Conservation (phyloP, 2,888 invertebrate species). For the Abrostola tripartita region DNA sequence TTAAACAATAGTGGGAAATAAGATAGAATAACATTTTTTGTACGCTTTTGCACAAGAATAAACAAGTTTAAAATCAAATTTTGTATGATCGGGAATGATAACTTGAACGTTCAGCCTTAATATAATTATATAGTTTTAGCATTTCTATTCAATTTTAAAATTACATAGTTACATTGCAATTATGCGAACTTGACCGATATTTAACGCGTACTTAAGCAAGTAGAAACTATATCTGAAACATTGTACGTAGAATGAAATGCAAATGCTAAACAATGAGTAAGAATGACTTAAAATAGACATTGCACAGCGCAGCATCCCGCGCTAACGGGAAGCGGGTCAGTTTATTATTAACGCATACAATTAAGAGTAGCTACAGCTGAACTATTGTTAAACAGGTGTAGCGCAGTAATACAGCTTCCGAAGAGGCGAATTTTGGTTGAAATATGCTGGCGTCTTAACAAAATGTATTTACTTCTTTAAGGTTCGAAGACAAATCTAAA, state of each 20-base stretch:
- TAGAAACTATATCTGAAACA: constrained; percentile 24
- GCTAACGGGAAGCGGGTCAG: constrained; percentile 56
- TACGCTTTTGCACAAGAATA: constrained; percentile 1
- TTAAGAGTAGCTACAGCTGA: constrained; percentile 47
- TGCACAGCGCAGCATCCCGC: constrained; percentile 53
- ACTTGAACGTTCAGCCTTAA: neutral
- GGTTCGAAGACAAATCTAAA: no score
- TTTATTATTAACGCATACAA: constrained; percentile 58
- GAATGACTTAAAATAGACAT: constrained; percentile 65
- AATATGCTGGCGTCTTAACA: neutral
- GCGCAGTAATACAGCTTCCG: constrained; percentile 36
- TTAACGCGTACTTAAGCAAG: constrained; percentile 8
- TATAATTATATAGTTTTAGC: neutral
- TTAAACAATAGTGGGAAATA: constrained; percentile 59
- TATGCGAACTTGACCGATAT: neutral
- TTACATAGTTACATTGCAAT: neutral
- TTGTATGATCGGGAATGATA: constrained; percentile 12
- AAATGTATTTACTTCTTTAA: neutral
- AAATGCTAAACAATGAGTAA: constrained; percentile 66
- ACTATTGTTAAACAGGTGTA: constrained; percentile 18
- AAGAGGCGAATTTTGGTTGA: no score
- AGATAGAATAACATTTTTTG: constrained; percentile 11
- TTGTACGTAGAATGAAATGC: constrained; percentile 32
- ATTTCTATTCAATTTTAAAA: neutral
- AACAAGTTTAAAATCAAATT: constrained; percentile 5